These are phyloP conservation scores for Tyrannus savana DNA, from an alignment of 2,113 vertebrate species.

Conservation along the genomic window DNA sequence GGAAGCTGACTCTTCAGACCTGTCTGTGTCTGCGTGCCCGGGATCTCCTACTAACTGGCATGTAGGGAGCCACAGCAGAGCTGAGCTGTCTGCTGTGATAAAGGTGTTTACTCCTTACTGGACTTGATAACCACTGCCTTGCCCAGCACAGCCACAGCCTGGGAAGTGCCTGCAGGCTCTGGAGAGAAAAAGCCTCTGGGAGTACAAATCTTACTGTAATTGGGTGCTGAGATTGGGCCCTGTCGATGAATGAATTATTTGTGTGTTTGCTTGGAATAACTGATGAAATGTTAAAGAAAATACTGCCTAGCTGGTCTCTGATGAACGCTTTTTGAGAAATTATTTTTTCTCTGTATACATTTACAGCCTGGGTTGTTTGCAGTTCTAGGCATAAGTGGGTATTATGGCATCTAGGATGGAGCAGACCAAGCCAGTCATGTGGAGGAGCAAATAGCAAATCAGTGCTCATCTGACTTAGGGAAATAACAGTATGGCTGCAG, in stretches of 20 bases:
- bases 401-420: rapidly evolving
- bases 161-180: not conserved
- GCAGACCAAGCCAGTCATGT: not conserved
- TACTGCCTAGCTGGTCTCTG: not conserved
- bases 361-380: not conserved
- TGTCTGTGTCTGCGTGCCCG: not conserved
- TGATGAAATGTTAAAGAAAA: not conserved
- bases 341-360: not conserved
- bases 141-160: not conserved
- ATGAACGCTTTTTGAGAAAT: not conserved
- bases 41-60: not conserved
- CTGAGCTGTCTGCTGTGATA: not conserved
- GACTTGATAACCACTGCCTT: not conserved
- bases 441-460: not conserved
- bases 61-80: not conserved
- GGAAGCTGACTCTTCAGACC: not conserved
- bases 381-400: not conserved
- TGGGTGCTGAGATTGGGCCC: not conserved
- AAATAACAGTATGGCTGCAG: not conserved
- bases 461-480: not conserved
- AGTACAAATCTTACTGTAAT: not conserved
- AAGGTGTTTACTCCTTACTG: not conserved
- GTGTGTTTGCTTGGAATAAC: conserved; percentile 6
- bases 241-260: not conserved
- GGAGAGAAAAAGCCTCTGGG: not conserved